Evolutionary conservation across 2,113 vertebrate species (phyloP).

Genomic region (Ictidomys tridecemlineatus): DNA sequence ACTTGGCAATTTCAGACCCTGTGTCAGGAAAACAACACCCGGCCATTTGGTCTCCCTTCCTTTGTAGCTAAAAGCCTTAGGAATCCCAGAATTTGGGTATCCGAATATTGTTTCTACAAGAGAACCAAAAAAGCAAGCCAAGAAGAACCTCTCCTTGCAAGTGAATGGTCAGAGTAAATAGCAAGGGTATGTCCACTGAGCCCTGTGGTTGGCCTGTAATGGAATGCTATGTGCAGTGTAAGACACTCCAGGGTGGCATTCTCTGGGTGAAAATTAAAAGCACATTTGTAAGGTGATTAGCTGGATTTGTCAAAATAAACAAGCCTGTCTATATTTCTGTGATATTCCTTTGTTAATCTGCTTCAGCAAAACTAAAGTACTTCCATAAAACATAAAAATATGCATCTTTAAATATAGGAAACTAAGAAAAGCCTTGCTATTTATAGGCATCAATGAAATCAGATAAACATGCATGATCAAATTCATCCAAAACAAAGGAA

Average conservation of each 20-base stretch:
- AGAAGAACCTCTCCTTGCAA: constrained; percentile 70
- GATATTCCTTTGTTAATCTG: constrained; percentile 63
- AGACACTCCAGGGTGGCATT: constrained; percentile 65
- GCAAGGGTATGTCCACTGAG: constrained; percentile 52
- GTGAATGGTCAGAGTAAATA: constrained; percentile 55
- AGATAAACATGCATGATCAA: constrained; percentile 8
- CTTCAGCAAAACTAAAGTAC: constrained; percentile 46
- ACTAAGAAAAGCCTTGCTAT: constrained; percentile 54
- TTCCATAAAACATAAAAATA: constrained; percentile 4
- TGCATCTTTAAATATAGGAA: constrained; percentile 26
- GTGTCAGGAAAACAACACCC: constrained; percentile 52
- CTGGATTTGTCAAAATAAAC: constrained; percentile 76
- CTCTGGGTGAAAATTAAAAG: constrained; percentile 78
- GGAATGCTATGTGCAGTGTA: constrained; percentile 62
- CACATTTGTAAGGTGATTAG: constrained; percentile 69
- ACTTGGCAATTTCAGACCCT: constrained; percentile 58
- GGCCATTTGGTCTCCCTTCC: constrained; percentile 1
- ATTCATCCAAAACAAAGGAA: constrained; percentile 58
- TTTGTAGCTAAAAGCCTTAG: constrained; percentile 65
- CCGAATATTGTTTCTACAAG: constrained; percentile 41
- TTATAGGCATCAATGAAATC: constrained; percentile 34
- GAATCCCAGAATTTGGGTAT: constrained; percentile 65
- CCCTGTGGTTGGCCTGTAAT: constrained; percentile 60
- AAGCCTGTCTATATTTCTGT: constrained; percentile 60
- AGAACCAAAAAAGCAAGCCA: constrained; percentile 60